Base-by-base conservation (phyloP, 2,113 vertebrate species). In the Donacobius atricapilla region DNA sequence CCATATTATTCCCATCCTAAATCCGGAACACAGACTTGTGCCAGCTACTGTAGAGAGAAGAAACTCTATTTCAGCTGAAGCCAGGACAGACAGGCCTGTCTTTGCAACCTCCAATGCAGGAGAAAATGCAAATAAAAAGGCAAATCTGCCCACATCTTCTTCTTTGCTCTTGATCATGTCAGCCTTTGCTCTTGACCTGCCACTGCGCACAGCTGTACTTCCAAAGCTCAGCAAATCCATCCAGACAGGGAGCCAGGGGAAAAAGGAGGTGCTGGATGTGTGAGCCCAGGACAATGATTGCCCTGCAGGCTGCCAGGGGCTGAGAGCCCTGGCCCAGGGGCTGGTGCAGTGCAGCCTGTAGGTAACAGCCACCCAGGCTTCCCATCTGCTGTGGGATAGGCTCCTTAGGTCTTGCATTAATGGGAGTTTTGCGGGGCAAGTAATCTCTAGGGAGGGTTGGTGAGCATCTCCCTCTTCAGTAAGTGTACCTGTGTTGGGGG, bases 21-120 rank as follows among this genome's bases (percentile, higher is more conserved):
- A 65, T 72, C 50, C 31, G 31, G 37, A 64, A 23, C 35, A 57
- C 21, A 72, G 22, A 33, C 25, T 31, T 27, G 42, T 72, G 11
- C 30, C 48, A 48, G 31, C 9, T 56, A 10, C 50, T 64, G 20
- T 37, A 50, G 47, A 16, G 42, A 57, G 56, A 64, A 64, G 48
- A 9, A 40, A 40, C n/a, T 35, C n/a, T 40, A 10, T 56, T 71
- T 72, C 50, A 72, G 35, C 75, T 56, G 25, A 48, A 64, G 35
- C 27, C 50, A 57, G 50, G 42, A 42, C 35, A 56, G 40, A 33
- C 0, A 25, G 35, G 27, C 44, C 35, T 20, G 0, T 9, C 10
- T n/a, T n/a, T 39, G 45, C 15, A 77, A 39, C 31, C 65, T 54
- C 24, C 58, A 50, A 0, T 1, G 7, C 1, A 2, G 28, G 13